Evolutionary conservation across 1,140 invertebrate genomes (phyloP), one percentile per base, ranked within the genome.

Genomic region (Meloidogyne hapla): DNA sequence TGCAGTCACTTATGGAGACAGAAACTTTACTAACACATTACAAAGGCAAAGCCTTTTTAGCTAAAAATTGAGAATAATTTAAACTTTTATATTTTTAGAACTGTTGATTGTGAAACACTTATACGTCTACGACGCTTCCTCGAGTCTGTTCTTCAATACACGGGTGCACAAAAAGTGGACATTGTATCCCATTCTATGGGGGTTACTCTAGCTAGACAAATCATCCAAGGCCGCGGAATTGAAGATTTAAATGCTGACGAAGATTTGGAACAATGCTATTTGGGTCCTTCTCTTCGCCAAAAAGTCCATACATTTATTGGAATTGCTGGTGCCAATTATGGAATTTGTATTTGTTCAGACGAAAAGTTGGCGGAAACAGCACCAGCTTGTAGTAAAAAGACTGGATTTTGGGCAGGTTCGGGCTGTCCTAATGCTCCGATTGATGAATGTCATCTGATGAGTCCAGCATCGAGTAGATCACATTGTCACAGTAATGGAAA

Each of bases 171-270:
- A 23, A 18, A 79, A 42, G 77, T 84, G 21, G 77, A 83, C 65
- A 80, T 84, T 6, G 76, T 84, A 25, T 66, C 79, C 9, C 83
- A 84, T 63, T 84, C 83, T 18, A 84, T 84, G 83, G 83, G 83
- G 26, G 83, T 84, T 5, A 84, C 83, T 25, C 40, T 84, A 18
- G 79, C 74, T 9, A 74, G 83, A 64, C 77, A 77, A 33, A 67
- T 83, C 25, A 82, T 84, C 76, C 81, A 83, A 40, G 83, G 83
- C 33, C n/a, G 63, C 8, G 67, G 67, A 25, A 25, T 61, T 69
- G 74, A 69, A 18, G 66, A 75, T 21, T 18, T 65, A 28, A 38
- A 26, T 18, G 25, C 25, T 6, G 33, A 65, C 23, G 64, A 65
- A 2, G 28, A 25, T 15, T n/a, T 40, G 0, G 33, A 26, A 15